phyloP scores from a whole-genome alignment of 2,797 vertebrate genomes.

The Phoebastria nigripes region DNA sequence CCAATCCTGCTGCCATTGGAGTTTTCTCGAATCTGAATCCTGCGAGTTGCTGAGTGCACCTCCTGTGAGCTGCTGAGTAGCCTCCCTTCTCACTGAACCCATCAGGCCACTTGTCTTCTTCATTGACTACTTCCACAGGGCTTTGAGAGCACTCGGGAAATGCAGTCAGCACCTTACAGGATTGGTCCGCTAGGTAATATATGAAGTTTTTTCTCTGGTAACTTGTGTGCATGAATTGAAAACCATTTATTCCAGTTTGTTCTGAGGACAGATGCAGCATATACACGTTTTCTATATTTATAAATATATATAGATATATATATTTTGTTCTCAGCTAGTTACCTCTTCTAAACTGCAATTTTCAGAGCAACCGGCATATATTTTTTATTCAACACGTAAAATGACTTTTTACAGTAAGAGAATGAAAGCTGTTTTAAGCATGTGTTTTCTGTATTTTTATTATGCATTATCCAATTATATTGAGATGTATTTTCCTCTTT shows the following conservation, averaged over 20 bases:
- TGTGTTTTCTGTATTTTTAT: constrained; percentile 73
- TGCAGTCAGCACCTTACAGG: constrained; percentile 34
- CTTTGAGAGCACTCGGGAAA: constrained; percentile 42
- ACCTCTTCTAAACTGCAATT: constrained; percentile 51
- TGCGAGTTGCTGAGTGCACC: constrained; percentile 8
- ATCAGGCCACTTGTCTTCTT: background rate
- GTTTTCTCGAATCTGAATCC: background rate
- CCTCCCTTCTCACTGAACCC: constrained; percentile 1
- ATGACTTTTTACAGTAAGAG: constrained; percentile 63
- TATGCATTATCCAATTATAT: constrained; percentile 71
- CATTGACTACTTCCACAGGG: background rate
- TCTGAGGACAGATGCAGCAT: constrained; percentile 51
- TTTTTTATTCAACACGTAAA: constrained; percentile 57
- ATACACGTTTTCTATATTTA: constrained; percentile 66
- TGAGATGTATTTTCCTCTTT: constrained; percentile 70
- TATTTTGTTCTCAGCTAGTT: constrained; percentile 64
- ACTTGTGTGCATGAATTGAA: constrained; percentile 25
- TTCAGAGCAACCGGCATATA: constrained; percentile 61
- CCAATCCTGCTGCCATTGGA: constrained; percentile 35
- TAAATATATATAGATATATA: constrained; percentile 59
- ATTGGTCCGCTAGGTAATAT: background rate
- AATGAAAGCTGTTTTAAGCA: constrained; percentile 66
- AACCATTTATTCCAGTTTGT: constrained; percentile 43
- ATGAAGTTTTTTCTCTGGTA: constrained; percentile 54
- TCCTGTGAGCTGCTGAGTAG: constrained; percentile 33